Base-by-base conservation (phyloP, 2,888 invertebrate genomes). In the Yponomeuta sedellus region DNA sequence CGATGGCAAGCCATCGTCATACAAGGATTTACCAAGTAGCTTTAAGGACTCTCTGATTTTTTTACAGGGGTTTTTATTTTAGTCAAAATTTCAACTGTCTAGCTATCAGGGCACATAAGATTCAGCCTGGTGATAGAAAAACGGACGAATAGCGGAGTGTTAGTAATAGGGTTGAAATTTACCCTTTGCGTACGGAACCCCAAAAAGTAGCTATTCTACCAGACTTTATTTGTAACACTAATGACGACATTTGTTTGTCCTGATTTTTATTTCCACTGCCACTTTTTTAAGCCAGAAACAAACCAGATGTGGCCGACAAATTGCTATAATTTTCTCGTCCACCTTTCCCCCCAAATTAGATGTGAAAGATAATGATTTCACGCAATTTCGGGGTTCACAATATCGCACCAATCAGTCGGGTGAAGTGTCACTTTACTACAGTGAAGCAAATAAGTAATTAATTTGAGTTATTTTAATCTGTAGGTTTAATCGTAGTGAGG, bases 361-460 rank as follows among this genome's bases (percentile, higher is more conserved):
- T 72, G 34, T 56, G 71, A 72, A 70, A 78, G 83, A 84, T 82
- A 83, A 80, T 78, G 72, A 77, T 80, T 81, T 74, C 76, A 79
- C 77, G 78, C 77, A 80, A 82, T 81, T 80, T 72, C 70, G 72
- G 79, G 79, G 79, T 28, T 75, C 73, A 73, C 68, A 66, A 67
- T 78, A 81, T 82, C 81, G 69, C 74, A 74, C 75, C 73, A 79
- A 84, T 85, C 85, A 76, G 73, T 70, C 16, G 73, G 71, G 70
- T 39, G 63, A 34, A 72, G 77, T 80, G 81, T 77, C 80, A 79
- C 75, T 74, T 77, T 81, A 83, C 77, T 80, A 76, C 73, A 74
- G 72, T 75, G 70, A 73, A 79, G 79, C 81, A 83, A 83, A 81
- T 79, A 76, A 72, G 74, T 80, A 78, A 83, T 85, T 84, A 82